A percentile compares a stretch with the other conserved stretches of the same genome.
Conservation (phyloP, 1,140 invertebrate species). For the Caerostris extrusa region DNA sequence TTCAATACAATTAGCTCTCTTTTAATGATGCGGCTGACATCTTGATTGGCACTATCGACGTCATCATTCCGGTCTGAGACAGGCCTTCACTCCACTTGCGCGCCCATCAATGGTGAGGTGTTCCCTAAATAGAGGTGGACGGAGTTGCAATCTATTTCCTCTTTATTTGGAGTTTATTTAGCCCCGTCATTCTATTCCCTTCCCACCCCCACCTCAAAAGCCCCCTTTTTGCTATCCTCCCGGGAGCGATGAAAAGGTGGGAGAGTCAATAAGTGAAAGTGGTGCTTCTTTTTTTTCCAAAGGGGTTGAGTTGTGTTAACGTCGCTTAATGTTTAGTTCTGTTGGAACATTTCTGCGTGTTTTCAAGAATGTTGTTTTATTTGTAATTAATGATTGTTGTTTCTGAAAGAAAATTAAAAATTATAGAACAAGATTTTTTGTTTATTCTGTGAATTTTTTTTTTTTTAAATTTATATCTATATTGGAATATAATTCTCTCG, state of each 20-base stretch:
- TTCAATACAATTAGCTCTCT: background rate
- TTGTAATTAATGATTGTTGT: no score
- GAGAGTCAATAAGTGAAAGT: conserved; percentile 76
- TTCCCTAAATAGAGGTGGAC: conserved; percentile 21
- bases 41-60: background rate
- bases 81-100: conserved; percentile 3
- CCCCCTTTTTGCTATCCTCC: conserved; percentile 30
- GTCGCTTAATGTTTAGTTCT: conserved; percentile 51
- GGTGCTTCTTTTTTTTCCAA: conserved; percentile 46
- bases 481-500: no score
- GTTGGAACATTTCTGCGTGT: background rate
- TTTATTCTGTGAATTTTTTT: no score
- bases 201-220: background rate
- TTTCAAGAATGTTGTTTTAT: no score
- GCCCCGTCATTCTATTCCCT: conserved; percentile 44
- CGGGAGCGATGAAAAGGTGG: conserved; percentile 75
- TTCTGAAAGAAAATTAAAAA: no score
- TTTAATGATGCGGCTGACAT: background rate
- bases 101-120: conserved; percentile 38
- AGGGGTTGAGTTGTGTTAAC: conserved; percentile 56
- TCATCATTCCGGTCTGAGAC: background rate
- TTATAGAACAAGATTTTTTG: no score
- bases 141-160: conserved; percentile 63
- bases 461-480: no score
- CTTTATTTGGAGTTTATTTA: conserved; percentile 73